These are phyloP conservation scores for Lepus oiostolus DNA, from an alignment of 2,797 vertebrate species.

Conservation along the genomic window DNA sequence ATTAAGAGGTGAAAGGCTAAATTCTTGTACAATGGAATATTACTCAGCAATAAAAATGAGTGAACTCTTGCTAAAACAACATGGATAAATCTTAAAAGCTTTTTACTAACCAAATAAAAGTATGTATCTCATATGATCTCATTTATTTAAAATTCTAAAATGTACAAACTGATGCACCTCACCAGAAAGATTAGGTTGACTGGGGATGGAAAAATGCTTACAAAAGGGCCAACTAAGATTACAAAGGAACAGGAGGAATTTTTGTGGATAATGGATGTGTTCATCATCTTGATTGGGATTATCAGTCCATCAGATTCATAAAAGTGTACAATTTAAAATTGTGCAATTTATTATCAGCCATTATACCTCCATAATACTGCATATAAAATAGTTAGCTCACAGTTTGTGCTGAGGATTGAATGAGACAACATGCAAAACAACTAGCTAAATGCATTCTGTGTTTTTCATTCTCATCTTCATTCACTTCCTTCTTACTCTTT, in stretches of 20 bases:
- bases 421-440: neutral
- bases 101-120: neutral
- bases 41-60: neutral
- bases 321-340: neutral
- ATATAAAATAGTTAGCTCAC: neutral
- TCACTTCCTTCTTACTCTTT: neutral
- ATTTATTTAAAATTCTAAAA: constrained; percentile 7
- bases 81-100: neutral
- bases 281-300: neutral
- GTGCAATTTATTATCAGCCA: neutral
- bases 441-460: neutral
- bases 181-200: neutral
- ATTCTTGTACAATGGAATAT: neutral
- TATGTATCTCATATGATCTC: neutral
- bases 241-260: neutral
- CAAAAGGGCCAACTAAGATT: neutral
- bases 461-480: neutral
- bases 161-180: neutral
- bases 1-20: neutral
- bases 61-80: neutral
- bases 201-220: neutral
- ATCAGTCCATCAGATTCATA: neutral
- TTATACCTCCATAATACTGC: neutral
- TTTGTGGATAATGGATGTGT: neutral
- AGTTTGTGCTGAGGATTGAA: neutral